A percentile compares a stretch with the other conserved stretches of the same genome.
These are phyloP conservation scores for Teleogryllus occipitalis DNA, from an alignment of 1,140 invertebrate genomes.

Conservation along the genomic window DNA sequence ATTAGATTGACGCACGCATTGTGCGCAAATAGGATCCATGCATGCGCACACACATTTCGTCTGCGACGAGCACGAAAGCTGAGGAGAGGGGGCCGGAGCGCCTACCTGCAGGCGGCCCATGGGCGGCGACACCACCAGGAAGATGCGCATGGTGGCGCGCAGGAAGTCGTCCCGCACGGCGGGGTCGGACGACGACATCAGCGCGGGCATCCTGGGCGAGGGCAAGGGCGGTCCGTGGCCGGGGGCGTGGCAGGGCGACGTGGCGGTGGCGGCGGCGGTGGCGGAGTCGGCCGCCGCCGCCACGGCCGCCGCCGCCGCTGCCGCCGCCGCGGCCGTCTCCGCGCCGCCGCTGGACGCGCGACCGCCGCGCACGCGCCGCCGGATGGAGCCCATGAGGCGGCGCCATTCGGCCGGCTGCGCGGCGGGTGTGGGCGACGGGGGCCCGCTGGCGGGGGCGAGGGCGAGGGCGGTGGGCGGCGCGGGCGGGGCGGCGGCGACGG, in stretches of 20 bases:
- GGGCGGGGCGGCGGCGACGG: no score
- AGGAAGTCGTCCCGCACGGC: constrained; percentile 43
- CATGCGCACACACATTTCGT: no score
- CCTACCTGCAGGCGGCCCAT: constrained; percentile 53
- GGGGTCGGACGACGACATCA: constrained; percentile 23
- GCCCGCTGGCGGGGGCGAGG: constrained; percentile 8
- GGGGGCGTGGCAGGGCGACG: background rate
- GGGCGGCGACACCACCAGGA: constrained; percentile 54
- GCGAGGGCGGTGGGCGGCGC: background rate
- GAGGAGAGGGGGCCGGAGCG: background rate
- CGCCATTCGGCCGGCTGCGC: constrained; percentile 35
- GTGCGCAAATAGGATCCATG: no score
- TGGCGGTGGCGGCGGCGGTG: constrained; percentile 15
- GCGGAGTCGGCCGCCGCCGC: constrained; percentile 30
- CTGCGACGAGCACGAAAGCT: background rate
- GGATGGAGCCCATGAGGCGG: constrained; percentile 39
- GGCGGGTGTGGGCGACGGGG: background rate
- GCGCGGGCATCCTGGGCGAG: constrained; percentile 12
- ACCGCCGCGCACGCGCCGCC: constrained; percentile 35
- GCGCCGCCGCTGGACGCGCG: constrained; percentile 30
- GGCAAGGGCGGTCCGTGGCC: background rate
- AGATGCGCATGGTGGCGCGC: constrained; percentile 56
- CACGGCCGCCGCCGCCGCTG: constrained; percentile 30
- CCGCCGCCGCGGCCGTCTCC: constrained; percentile 31
- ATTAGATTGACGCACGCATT: no score